These are phyloP conservation scores for Tyria jacobaeae DNA, from an alignment of 2,888 invertebrate genomes.

Conservation along the genomic window DNA sequence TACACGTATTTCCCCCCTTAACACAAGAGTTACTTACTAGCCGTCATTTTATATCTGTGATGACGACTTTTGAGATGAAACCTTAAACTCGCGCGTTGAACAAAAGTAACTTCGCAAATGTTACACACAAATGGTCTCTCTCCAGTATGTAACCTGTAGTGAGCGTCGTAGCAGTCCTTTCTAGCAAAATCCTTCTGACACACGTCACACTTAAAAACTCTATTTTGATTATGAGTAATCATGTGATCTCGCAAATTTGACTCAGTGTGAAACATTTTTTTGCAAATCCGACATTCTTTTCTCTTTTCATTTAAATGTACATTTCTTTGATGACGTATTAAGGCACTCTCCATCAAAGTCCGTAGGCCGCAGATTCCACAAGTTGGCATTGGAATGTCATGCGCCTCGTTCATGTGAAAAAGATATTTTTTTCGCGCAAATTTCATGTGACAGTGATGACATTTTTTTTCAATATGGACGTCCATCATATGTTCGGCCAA, in stretches of 20 bases:
- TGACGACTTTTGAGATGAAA: conserved; percentile 57
- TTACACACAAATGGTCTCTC: conserved; percentile 44
- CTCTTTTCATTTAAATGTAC: conserved; percentile 54
- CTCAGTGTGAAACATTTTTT: conserved; percentile 52
- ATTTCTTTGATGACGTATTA: conserved; percentile 50
- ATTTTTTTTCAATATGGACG: conserved; percentile 44
- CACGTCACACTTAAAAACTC: conserved; percentile 41
- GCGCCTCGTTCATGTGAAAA: conserved; percentile 51
- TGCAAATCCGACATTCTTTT: conserved; percentile 45
- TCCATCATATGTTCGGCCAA: conserved; percentile 49
- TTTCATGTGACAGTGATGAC: conserved; percentile 34
- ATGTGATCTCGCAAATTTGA: conserved; percentile 52
- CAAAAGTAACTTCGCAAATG: conserved; percentile 61
- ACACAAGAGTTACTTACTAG: neutral
- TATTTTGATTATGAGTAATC: conserved; percentile 47
- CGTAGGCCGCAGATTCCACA: conserved; percentile 50
- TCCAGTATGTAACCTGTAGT: conserved; percentile 27
- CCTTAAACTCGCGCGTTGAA: conserved; percentile 57
- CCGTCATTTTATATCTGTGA: neutral
- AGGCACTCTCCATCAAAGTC: conserved; percentile 29
- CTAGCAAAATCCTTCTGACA: conserved; percentile 35
- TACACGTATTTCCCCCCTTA: no score
- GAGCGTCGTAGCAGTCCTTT: conserved; percentile 9
- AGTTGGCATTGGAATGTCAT: conserved; percentile 51
- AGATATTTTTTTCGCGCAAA: conserved; percentile 41